These are phyloP conservation scores for Nesospiza acunhae DNA, from an alignment of 2,113 vertebrate species.

Conservation along the genomic window DNA sequence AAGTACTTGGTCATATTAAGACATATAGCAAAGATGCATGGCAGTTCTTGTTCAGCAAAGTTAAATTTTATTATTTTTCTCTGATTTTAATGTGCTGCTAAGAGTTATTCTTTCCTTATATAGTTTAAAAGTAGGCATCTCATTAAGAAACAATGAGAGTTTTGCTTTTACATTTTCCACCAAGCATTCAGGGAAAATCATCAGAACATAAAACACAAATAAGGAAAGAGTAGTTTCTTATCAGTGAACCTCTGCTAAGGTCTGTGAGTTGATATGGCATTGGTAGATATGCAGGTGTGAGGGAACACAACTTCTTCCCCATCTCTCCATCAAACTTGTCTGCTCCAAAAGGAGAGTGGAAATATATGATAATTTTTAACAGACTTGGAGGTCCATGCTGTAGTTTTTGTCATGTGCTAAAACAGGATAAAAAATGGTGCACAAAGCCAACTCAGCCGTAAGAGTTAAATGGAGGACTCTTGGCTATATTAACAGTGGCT, in stretches of 20 bases:
- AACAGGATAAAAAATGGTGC: neutral
- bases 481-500: fast-evolving
- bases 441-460: neutral
- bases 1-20: neutral
- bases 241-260: neutral
- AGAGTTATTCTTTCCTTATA: neutral
- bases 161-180: neutral
- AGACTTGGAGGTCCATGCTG: neutral
- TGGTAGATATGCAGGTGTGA: neutral
- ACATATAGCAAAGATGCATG: too few species aligned
- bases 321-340: neutral
- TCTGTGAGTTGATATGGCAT: neutral
- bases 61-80: neutral
- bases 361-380: neutral
- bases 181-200: neutral
- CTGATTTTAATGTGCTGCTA: neutral
- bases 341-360: neutral
- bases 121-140: neutral
- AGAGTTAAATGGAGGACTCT: neutral
- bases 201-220: neutral
- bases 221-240: neutral
- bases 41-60: neutral
- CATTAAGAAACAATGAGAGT: neutral
- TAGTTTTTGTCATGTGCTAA: neutral
- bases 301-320: neutral